A percentile compares a stretch with the other conserved stretches of the same genome.
phyloP scores from a whole-genome alignment of 2,888 invertebrate genomes.

The Villa cingulata region DNA sequence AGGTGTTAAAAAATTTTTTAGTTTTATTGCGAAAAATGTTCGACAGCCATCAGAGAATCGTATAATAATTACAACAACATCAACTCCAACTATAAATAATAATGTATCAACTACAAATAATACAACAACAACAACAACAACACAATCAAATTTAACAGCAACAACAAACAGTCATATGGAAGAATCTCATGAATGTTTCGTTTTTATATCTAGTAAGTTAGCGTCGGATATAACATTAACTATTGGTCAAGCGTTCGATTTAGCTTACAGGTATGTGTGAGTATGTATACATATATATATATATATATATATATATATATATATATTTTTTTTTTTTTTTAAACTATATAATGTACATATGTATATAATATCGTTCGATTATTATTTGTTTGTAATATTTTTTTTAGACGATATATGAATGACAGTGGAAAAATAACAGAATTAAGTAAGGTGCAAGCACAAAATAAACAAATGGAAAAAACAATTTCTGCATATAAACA shows the following conservation, averaged over 20 bases:
- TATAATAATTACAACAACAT: constrained; percentile 11
- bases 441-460: constrained; percentile 73
- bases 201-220: constrained; percentile 92
- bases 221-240: constrained; percentile 96
- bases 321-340: background rate
- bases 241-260: constrained; percentile 95
- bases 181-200: constrained; percentile 88
- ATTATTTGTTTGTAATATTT: background rate
- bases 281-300: background rate
- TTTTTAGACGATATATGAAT: constrained; percentile 71
- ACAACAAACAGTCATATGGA: constrained; percentile 35
- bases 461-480: constrained; percentile 73
- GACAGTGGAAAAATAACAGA: constrained; percentile 83
- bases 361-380: too few relatives aligned
- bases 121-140: constrained; percentile 10
- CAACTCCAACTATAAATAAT: constrained; percentile 11
- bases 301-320: background rate
- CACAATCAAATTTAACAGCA: constrained; percentile 15
- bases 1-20: constrained; percentile 90
- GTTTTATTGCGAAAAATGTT: constrained; percentile 34
- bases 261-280: constrained; percentile 77
- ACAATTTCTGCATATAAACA: constrained; percentile 74
- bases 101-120: constrained; percentile 10
- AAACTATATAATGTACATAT: too few relatives aligned
- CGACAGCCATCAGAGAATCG: constrained; percentile 12